These are phyloP conservation scores for Thyatira batis DNA, from an alignment of 2,888 invertebrate genomes.

Conservation along the genomic window DNA sequence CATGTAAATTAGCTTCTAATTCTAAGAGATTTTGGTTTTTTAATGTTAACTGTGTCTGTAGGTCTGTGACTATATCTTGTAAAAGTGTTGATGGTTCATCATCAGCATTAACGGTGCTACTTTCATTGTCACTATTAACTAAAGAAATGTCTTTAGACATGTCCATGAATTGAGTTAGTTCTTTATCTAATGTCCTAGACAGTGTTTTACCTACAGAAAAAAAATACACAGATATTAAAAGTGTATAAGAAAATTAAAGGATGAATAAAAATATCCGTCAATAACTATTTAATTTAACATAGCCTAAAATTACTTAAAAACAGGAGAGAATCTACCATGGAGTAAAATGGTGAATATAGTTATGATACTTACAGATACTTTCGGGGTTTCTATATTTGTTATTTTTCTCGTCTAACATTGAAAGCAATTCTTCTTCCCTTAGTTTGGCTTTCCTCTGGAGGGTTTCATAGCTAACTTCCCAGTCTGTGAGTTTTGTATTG, in stretches of 20 bases:
- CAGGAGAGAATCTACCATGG: no score
- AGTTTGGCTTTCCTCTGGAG: slow-evolving; percentile 74
- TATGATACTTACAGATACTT: slow-evolving; percentile 46
- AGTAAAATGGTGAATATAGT: slow-evolving; percentile 13
- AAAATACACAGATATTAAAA: slow-evolving; percentile 7
- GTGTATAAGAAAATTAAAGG: neutral
- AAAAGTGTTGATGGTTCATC: slow-evolving; percentile 30
- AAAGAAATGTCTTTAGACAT: slow-evolving; percentile 62
- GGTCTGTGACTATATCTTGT: slow-evolving; percentile 37
- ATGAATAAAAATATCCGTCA: no score
- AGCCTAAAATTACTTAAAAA: no score
- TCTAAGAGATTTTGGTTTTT: slow-evolving; percentile 51
- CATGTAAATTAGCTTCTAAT: slow-evolving; percentile 49
- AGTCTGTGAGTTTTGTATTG: slow-evolving; percentile 63
- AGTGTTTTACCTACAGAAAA: slow-evolving; percentile 41
- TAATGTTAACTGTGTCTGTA: slow-evolving; percentile 46
- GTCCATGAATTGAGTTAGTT: slow-evolving; percentile 52
- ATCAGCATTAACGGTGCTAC: slow-evolving; percentile 39
- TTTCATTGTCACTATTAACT: slow-evolving; percentile 61
- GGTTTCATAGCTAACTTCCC: slow-evolving; percentile 79
- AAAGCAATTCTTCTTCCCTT: slow-evolving; percentile 80
- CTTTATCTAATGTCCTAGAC: slow-evolving; percentile 39
- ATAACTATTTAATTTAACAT: no score
- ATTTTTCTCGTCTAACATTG: slow-evolving; percentile 66
- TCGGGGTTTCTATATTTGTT: slow-evolving; percentile 37